Percentiles rank a stretch among this genome's conserved stretches.
These are phyloP conservation scores for Diploptera punctata DNA, from an alignment of 2,888 invertebrate genomes.

Conservation along the genomic window DNA sequence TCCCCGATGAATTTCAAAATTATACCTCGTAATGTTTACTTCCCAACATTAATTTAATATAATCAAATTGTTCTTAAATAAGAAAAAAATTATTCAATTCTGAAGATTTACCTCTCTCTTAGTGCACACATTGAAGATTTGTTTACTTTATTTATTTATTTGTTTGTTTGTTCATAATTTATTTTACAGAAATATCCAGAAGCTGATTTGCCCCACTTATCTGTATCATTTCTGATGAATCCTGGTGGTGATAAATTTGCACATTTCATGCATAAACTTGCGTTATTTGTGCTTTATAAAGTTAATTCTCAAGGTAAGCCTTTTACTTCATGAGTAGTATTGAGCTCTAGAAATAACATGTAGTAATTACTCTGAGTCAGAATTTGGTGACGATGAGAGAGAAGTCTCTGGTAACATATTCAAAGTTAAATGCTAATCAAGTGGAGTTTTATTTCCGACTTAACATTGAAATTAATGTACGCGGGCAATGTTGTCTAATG, in stretches of 20 bases:
- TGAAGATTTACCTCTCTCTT: too few species aligned
- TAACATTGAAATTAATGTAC: too few species aligned
- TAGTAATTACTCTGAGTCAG: not conserved
- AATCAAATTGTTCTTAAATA: too few species aligned
- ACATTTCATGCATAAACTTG: not conserved
- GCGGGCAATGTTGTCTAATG: too few species aligned
- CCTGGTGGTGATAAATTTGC: conserved; percentile 22
- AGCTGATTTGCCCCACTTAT: conserved; percentile 1
- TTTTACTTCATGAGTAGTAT: too few species aligned
- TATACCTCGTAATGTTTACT: too few species aligned
- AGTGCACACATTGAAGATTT: not conserved
- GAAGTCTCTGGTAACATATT: not conserved
- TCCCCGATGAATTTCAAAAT: too few species aligned
- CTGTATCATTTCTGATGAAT: conserved; percentile 1
- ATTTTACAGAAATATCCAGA: conserved; percentile 12
- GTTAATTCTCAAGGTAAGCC: not conserved
- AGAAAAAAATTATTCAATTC: too few species aligned
- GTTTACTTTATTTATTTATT: too few species aligned
- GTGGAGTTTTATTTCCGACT: not conserved
- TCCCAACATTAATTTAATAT: too few species aligned
- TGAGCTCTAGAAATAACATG: too few species aligned
- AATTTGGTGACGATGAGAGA: not conserved
- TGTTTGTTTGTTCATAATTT: not conserved
- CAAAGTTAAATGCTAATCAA: not conserved
- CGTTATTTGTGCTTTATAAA: not conserved